Evolutionary conservation across 2,113 vertebrate species (phyloP).

Genomic region (Istiophorus platypterus): DNA sequence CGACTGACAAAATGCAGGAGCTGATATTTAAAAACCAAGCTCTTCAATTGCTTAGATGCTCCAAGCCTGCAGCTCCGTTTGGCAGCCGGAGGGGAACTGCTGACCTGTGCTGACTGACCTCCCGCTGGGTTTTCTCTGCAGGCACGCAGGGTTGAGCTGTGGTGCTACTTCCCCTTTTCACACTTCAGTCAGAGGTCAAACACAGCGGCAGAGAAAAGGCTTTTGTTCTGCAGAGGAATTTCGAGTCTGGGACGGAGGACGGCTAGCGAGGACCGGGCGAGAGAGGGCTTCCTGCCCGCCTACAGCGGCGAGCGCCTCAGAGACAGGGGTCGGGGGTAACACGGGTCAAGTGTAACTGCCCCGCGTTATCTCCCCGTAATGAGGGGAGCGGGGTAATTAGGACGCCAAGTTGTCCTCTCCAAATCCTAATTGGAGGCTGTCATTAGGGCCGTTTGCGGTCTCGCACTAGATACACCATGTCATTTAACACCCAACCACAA

Average conservation of each 20-base stretch:
- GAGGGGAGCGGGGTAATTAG: constrained; percentile 35
- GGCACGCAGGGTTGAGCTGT: constrained; percentile 63
- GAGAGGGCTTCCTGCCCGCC: constrained; percentile 40
- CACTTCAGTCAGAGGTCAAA: constrained; percentile 75
- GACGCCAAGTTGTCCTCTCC: constrained; percentile 25
- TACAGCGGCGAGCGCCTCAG: constrained; percentile 21
- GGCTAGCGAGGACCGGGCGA: constrained; percentile 9
- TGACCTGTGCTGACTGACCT: constrained; percentile 40
- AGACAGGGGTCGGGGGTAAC: constrained; percentile 34
- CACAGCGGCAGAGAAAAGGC: constrained; percentile 43
- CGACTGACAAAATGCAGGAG: neutral
- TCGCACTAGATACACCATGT: constrained; percentile 16
- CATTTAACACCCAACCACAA: constrained; percentile 29
- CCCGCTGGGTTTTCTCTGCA: constrained; percentile 71
- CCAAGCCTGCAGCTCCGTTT: constrained; percentile 11
- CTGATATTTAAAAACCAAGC: constrained; percentile 12
- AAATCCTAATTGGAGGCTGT: constrained; percentile 48
- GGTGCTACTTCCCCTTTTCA: constrained; percentile 73
- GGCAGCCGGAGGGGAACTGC: constrained; percentile 44
- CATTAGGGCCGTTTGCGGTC: constrained; percentile 18
- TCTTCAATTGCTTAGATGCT: neutral
- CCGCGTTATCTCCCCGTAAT: constrained; percentile 18
- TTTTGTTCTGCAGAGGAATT: constrained; percentile 73
- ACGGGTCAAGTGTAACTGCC: constrained; percentile 35
- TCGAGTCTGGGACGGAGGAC: constrained; percentile 58